Conservation (phyloP, 2,888 invertebrate genomes). For the Venusia cambrica region DNA sequence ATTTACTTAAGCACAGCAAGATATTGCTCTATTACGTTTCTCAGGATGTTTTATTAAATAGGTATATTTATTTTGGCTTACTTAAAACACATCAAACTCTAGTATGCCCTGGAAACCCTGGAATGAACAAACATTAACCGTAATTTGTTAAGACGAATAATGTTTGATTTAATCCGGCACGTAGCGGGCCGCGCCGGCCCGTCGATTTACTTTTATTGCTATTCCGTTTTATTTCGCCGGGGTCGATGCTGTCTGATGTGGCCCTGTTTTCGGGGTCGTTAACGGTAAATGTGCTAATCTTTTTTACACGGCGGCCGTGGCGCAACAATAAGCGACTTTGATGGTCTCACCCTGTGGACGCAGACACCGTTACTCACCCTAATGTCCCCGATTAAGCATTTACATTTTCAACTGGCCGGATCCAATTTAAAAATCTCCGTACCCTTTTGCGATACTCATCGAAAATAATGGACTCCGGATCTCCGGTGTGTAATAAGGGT, state of each 20-base stretch:
- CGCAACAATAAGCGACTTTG: slow-evolving; percentile 61
- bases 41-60: slow-evolving; percentile 57
- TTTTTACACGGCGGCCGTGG: slow-evolving; percentile 65
- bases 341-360: slow-evolving; percentile 49
- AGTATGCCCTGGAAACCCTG: too few species aligned
- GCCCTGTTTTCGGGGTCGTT: slow-evolving; percentile 75
- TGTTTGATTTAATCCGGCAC: slow-evolving; percentile 78
- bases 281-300: slow-evolving; percentile 77
- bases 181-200: slow-evolving; percentile 56
- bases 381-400: slow-evolving; percentile 61
- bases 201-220: slow-evolving; percentile 79
- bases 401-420: slow-evolving; percentile 46
- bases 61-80: slow-evolving; percentile 55
- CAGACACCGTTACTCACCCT: slow-evolving; percentile 54
- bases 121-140: slow-evolving; percentile 67
- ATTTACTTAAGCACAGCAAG: slow-evolving; percentile 29
- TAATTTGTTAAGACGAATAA: slow-evolving; percentile 79
- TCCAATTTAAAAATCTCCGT: slow-evolving; percentile 39
- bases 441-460: slow-evolving; percentile 32
- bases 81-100: slow-evolving; percentile 58
- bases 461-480: slow-evolving; percentile 31
- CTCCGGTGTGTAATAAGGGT: slow-evolving; percentile 28
- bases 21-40: slow-evolving; percentile 43
- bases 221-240: slow-evolving; percentile 72
- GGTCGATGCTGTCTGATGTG: slow-evolving; percentile 62